Conservation (phyloP, 2,113 vertebrate genomes). For the Ptilorrhoa leucosticta region DNA sequence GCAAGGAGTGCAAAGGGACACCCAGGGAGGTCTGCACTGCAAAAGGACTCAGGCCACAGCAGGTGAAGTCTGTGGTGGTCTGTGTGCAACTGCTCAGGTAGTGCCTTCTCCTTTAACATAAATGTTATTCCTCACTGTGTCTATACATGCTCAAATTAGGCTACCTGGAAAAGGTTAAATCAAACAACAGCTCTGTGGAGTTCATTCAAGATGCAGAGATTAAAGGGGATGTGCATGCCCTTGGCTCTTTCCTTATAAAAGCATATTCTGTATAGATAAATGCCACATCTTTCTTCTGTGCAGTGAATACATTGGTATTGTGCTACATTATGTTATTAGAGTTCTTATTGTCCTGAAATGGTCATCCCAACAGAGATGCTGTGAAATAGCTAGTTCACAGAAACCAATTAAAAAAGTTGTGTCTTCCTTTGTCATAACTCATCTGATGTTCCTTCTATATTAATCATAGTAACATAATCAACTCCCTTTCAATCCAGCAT, state of each 20-base stretch:
- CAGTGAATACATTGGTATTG: neutral
- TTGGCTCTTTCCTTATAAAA: neutral
- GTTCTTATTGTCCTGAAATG: neutral
- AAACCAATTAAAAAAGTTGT: neutral
- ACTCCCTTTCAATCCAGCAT: neutral
- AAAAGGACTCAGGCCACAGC: neutral
- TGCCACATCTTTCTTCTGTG: neutral
- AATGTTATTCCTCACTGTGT: neutral
- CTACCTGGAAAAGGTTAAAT: neutral
- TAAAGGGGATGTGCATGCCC: neutral
- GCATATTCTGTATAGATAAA: neutral
- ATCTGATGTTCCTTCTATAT: neutral
- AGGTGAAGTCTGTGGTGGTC: neutral
- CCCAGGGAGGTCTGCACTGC: neutral
- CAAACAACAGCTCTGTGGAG: neutral
- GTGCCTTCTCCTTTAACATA: neutral
- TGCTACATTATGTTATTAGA: neutral
- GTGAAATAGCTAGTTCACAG: neutral
- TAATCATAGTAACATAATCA: neutral
- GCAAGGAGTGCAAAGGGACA: neutral
- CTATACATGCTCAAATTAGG: neutral
- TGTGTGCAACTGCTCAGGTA: neutral
- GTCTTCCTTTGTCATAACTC: neutral
- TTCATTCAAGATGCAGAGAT: neutral
- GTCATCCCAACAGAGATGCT: neutral